phyloP scores from a whole-genome alignment of 2,113 vertebrate species.

The Brienomyrus longianalis region DNA sequence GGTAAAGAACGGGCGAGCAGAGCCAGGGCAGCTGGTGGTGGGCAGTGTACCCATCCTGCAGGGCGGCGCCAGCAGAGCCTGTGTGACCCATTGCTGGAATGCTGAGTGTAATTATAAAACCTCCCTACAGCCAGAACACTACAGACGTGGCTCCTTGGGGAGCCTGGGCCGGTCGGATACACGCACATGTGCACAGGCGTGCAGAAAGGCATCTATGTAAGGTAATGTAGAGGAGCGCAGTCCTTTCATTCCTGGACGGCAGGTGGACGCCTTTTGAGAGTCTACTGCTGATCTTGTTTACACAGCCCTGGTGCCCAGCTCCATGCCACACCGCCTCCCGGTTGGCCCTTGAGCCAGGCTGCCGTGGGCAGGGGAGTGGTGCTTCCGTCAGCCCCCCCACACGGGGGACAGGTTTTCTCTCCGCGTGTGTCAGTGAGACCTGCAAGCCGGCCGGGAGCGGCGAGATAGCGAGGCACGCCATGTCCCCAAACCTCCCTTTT shows the following conservation, averaged over 20 bases:
- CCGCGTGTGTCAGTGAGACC: constrained; percentile 24
- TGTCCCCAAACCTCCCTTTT: not conserved
- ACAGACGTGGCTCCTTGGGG: not conserved
- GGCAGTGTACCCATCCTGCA: not conserved
- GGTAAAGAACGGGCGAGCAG: not conserved
- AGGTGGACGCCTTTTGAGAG: not conserved
- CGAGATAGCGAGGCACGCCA: not conserved
- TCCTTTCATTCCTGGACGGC: not conserved
- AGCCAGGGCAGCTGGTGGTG: not conserved
- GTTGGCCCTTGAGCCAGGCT: constrained; percentile 8
- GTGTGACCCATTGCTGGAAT: not conserved
- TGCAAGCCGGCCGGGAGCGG: constrained; percentile 4
- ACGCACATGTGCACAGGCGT: not conserved
- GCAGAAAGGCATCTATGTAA: not conserved
- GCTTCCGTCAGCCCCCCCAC: constrained; percentile 1
- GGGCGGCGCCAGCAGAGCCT: not conserved
- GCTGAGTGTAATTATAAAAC: not conserved
- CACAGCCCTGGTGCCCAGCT: not conserved
- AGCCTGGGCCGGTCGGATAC: not conserved
- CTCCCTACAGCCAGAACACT: not conserved
- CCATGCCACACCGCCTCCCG: not conserved
- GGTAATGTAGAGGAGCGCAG: not conserved
- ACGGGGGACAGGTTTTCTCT: constrained; percentile 32
- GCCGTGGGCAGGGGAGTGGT: not conserved
- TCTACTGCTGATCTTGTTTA: constrained; percentile 16